Percentiles rank a stretch among this genome's conserved stretches.
phyloP scores from a whole-genome alignment of 1,140 invertebrate genomes.

The Microplitis mediator region DNA sequence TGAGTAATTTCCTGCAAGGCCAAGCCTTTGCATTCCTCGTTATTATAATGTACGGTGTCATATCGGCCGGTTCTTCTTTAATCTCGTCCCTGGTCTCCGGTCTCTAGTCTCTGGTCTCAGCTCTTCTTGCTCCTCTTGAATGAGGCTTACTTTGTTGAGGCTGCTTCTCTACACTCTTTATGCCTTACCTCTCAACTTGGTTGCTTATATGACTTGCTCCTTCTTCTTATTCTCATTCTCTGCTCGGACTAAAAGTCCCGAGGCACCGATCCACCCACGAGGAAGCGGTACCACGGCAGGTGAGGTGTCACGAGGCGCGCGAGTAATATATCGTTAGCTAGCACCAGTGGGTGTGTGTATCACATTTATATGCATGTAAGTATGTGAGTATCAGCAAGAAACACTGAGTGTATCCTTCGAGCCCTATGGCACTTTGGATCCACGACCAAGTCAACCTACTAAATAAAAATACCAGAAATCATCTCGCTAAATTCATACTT shows the following conservation, averaged over 20 bases:
- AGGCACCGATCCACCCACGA: constrained; percentile 57
- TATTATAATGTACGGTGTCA: constrained; percentile 29
- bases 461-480: constrained; percentile 40
- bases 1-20: not conserved
- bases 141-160: constrained; percentile 42
- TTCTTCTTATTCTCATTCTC: not conserved
- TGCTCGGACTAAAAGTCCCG: not conserved
- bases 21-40: constrained; percentile 19
- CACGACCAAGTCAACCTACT: not conserved
- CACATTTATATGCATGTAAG: not conserved
- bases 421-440: constrained; percentile 17
- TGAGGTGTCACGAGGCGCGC: constrained; percentile 61
- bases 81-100: not conserved
- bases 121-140: constrained; percentile 18
- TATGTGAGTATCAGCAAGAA: not conserved
- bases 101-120: not conserved
- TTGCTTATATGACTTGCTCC: not conserved
- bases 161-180: not conserved
- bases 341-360: constrained; percentile 41
- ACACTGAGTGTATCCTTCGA: constrained; percentile 33
- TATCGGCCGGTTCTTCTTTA: constrained; percentile 11
- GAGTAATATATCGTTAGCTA: constrained; percentile 59
- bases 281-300: constrained; percentile 57
- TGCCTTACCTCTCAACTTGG: too few relatives aligned
- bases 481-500: constrained; percentile 7